These are phyloP conservation scores for Xestia ashworthii DNA, from an alignment of 2,888 invertebrate genomes.

Conservation along the genomic window DNA sequence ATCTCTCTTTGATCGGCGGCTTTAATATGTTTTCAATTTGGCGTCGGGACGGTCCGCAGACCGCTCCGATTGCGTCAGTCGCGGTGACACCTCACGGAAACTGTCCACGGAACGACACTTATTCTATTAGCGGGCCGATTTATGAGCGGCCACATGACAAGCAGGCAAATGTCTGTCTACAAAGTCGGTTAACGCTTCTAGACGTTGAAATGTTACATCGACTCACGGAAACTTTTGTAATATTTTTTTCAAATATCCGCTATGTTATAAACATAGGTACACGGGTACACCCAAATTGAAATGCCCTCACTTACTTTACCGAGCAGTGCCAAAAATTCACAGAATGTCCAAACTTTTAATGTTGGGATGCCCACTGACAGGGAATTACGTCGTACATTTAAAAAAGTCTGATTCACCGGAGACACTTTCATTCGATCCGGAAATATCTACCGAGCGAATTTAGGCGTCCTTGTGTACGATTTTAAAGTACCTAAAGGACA, in stretches of 20 bases:
- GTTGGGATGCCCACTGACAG: conserved; percentile 81
- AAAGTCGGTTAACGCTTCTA: conserved; percentile 71
- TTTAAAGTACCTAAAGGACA: conserved; percentile 85
- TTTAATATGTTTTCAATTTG: conserved; percentile 87
- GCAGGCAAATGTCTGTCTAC: conserved; percentile 77
- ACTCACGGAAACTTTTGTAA: conserved; percentile 52
- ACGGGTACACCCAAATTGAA: conserved; percentile 71
- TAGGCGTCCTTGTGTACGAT: conserved; percentile 88
- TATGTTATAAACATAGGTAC: conserved; percentile 65
- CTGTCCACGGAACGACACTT: conserved; percentile 78
- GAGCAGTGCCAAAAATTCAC: conserved; percentile 80
- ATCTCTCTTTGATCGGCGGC: conserved; percentile 87
- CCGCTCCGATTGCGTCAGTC: conserved; percentile 82
- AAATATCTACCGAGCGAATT: conserved; percentile 85
- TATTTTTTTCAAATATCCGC: conserved; percentile 46
- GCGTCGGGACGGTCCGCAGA: conserved; percentile 83
- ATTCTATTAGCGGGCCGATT: conserved; percentile 82
- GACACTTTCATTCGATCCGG: conserved; percentile 87
- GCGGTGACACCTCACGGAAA: conserved; percentile 80
- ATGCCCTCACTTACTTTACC: conserved; percentile 71
- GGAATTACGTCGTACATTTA: conserved; percentile 82
- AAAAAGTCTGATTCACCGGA: conserved; percentile 87
- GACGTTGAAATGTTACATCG: conserved; percentile 73
- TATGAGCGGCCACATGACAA: conserved; percentile 76
- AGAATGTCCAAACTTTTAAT: conserved; percentile 82